Base-by-base conservation (phyloP, 2,888 invertebrate species). In the Caenorhabditis panamensis region DNA sequence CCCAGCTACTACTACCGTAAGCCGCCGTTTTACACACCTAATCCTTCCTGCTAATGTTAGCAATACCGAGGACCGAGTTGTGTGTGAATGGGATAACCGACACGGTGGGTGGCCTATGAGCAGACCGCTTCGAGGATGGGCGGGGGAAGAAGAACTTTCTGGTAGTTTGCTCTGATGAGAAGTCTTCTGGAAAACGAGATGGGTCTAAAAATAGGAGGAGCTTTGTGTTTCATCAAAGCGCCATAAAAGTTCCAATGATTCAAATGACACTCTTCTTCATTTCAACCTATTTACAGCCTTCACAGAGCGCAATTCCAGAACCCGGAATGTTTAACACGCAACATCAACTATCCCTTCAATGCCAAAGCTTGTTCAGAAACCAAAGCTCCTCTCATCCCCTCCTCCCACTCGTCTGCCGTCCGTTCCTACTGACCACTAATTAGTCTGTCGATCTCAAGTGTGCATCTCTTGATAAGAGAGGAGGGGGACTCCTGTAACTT, bases 11-110 rank as follows among this genome's bases (percentile, higher is more conserved):
- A 49, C 61, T 59, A 73, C 59, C 51, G 66, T 73, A 59, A 64
- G 22, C 53, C 20, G 16, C 67, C 69, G 53, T 77, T 71, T 78
- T 66, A 78, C 78, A 71, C 71, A 67, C 67, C 26, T 79, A 79
- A 79, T 79, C 79, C 49, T 79, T 79, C 79, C 79, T 72, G 72
- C 79, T 79, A 79, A 79, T 68, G 79, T 79, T 79, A 79, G 66
- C 62, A 62, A 79, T 79, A 79, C 66, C 24, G 63, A 24, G 8
- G 22, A 28, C 3, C 6, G 22, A 22, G 53, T 18, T 67, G 78
- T 77, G 77, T 77, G 77, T 69, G 68, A 77, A 77, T 77, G 62
- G 64, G 77, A 77, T 77, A 41, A 75, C 36, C 66, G 75, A 66
- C 75, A 66, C 75, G 61, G 75, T 75, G 75, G 66, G 75, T 75